phyloP scores from a whole-genome alignment of 2,888 invertebrate species.

The Barypeithes pellucidus region DNA sequence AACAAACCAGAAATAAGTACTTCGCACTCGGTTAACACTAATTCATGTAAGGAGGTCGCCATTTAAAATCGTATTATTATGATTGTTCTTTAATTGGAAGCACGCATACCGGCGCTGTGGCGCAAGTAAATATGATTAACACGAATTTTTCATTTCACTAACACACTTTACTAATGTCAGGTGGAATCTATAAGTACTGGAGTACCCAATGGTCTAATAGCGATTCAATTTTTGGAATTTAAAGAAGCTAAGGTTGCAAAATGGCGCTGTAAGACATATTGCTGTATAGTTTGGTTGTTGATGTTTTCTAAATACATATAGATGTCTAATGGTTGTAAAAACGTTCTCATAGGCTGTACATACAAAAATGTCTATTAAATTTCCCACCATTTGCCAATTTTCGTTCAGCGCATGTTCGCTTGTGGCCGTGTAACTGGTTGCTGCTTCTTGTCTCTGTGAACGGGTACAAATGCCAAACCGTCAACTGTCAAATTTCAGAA shows the following conservation, averaged over 20 bases:
- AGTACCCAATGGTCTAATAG: background rate
- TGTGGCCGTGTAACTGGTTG: too few species aligned
- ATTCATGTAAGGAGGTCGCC: constrained; percentile 38
- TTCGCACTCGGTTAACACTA: constrained; percentile 11
- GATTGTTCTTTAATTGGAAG: constrained; percentile 26
- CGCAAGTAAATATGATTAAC: constrained; percentile 24
- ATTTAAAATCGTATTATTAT: constrained; percentile 28
- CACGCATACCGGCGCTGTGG: constrained; percentile 8
- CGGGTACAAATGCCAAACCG: too few species aligned
- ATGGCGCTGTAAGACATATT: too few species aligned
- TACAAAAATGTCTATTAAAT: too few species aligned
- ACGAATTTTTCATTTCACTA: constrained; percentile 26
- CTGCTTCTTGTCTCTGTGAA: too few species aligned
- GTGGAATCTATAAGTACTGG: constrained; percentile 16
- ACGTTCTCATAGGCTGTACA: too few species aligned
- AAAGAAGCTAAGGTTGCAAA: constrained; percentile 2
- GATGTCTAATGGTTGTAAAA: too few species aligned
- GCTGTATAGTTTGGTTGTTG: too few species aligned
- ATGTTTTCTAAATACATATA: too few species aligned
- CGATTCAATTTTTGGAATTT: background rate
- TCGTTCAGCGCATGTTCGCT: too few species aligned
- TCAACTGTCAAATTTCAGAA: too few species aligned
- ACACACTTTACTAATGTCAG: constrained; percentile 20
- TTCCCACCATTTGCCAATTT: too few species aligned
- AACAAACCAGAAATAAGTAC: constrained; percentile 2